Base-by-base conservation (phyloP, 2,113 vertebrate species). In the Myotis lucifugus region DNA sequence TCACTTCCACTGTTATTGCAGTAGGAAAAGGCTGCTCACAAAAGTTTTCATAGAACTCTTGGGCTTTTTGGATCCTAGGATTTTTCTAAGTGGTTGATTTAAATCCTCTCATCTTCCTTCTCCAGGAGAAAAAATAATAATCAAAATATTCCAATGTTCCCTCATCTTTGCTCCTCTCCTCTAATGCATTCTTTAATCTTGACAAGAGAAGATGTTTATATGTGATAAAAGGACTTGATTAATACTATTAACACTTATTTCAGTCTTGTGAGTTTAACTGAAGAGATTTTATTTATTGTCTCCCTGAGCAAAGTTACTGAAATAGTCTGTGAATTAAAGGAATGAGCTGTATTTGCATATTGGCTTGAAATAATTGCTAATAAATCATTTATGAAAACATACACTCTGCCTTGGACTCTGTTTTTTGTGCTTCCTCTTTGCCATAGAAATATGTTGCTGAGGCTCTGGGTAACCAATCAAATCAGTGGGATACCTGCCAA, bases 321-420 rank as follows among this genome's bases (percentile, higher is more conserved):
- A 97, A 94, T 85, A 93, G 86, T 76, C 73, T 95, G 82, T 92
- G 91, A 92, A 97, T 92, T 95, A 97, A 97, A 98, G 85, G n/a
- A 90, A 97, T 97, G 7, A 21, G 14, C 18, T 81, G 18, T 95
- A 91, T 97, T 97, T 98, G 79, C 93, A 96, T 97, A 96, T 91
- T 77, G 17, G 88, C 93, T 96, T 97, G 84, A 96, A 93, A n/a
- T 96, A 82, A 93, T 94, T 97, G 86, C 95, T 94, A 96, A 93
- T 94, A 97, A 66, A 69, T 86, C 88, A 76, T 88, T 93, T 77
- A 83, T 92, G 90, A 96, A 97, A 96, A 95, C 88, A 93, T 97
- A 87, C 23, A 91, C 86, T 96, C 91, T 96, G 66, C 8, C 69
- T 59, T 37, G 8, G 12, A 52, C n/a, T 61, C 25, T 82, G 37